Conservation (phyloP, 2,113 vertebrate species). For the Choloepus hoffmanni region DNA sequence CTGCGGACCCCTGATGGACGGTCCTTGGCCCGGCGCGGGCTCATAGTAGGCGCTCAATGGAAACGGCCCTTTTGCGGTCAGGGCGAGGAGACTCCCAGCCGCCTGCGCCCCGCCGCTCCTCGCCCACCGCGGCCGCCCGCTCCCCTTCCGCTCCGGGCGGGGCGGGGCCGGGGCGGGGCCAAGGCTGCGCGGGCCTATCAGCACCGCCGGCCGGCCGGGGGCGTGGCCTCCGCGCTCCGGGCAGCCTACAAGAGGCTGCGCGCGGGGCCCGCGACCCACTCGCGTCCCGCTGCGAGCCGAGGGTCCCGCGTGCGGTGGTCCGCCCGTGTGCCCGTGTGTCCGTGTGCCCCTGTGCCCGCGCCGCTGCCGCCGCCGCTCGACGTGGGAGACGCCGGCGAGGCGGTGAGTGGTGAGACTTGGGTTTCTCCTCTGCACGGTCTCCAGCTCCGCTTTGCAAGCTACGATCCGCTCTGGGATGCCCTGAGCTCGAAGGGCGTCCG, state of each 20-base stretch:
- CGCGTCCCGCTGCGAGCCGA: fast-evolving
- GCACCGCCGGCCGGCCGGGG: neutral
- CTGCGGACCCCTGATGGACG: neutral
- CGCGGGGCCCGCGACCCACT: fast-evolving
- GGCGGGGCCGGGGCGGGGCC: neutral
- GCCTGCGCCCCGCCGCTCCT: neutral
- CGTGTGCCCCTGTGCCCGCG: neutral
- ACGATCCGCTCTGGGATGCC: neutral
- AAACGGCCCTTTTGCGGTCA: slow-evolving; percentile 5
- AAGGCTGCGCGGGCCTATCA: neutral
- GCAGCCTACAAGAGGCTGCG: neutral
- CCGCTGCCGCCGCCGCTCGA: neutral
- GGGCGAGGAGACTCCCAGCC: neutral
- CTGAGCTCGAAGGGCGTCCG: neutral
- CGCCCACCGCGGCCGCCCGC: fast-evolving
- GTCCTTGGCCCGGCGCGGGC: neutral
- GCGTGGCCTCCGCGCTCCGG: neutral
- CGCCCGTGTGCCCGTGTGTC: fast-evolving
- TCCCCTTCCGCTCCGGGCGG: neutral
- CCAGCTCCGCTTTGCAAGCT: neutral
- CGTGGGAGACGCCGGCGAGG: neutral
- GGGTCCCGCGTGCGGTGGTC: fast-evolving
- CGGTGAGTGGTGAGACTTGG: neutral
- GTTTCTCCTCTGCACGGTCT: neutral
- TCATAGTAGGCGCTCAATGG: neutral